These are phyloP conservation scores for Apamea anceps DNA, from an alignment of 2,888 invertebrate species.

Conservation along the genomic window DNA sequence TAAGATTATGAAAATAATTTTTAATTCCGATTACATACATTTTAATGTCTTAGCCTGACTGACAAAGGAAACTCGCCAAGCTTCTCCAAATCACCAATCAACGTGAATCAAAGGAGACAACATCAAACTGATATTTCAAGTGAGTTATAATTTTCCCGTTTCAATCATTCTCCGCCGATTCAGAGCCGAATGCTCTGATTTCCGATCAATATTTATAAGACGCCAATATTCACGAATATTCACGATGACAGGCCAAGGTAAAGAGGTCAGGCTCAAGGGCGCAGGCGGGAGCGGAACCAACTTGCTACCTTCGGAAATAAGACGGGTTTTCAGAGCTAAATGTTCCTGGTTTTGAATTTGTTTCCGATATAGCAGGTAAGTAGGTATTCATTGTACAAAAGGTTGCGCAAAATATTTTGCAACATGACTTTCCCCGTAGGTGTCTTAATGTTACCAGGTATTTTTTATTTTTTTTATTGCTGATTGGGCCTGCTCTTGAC, in stretches of 20 bases:
- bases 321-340: not conserved
- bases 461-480: too few species aligned
- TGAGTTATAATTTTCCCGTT: conserved; percentile 10
- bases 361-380: not conserved
- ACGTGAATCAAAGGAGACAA: conserved; percentile 4
- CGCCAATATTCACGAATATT: conserved; percentile 17
- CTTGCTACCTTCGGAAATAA: conserved; percentile 18
- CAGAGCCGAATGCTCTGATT: conserved; percentile 35
- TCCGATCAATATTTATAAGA: conserved; percentile 45
- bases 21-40: not conserved
- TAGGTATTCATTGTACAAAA: not conserved
- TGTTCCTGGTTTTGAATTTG: not conserved
- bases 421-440: not conserved
- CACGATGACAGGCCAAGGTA: conserved; percentile 34
- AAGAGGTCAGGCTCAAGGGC: conserved; percentile 51
- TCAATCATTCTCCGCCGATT: not conserved
- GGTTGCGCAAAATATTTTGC: not conserved
- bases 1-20: not conserved
- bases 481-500: too few species aligned
- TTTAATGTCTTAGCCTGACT: not conserved
- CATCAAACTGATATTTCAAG: conserved; percentile 1
- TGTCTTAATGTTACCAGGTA: not conserved
- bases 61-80: not conserved
- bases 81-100: conserved; percentile 17
- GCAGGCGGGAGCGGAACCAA: not conserved